These are phyloP conservation scores for Pachyramphus minor DNA, from an alignment of 2,113 vertebrate genomes.

Conservation along the genomic window DNA sequence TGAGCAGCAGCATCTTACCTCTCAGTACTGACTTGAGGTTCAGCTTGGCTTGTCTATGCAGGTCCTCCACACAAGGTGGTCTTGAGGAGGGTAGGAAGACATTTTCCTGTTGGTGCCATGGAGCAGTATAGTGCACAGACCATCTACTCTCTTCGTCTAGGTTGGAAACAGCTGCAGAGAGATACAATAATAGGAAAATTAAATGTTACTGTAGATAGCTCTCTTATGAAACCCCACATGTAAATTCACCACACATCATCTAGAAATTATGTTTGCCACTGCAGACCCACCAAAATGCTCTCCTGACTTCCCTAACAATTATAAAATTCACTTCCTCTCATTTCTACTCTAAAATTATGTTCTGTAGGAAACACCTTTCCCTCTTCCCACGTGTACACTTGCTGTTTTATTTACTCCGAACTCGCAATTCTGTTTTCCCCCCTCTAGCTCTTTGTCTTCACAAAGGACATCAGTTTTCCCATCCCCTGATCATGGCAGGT, in stretches of 20 bases:
- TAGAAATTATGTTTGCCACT: not conserved
- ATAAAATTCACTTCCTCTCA: not conserved
- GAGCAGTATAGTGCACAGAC: slow-evolving; percentile 94
- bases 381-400: not conserved
- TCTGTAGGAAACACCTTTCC: not conserved
- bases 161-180: slow-evolving; percentile 89
- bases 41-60: slow-evolving; percentile 94
- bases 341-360: not conserved
- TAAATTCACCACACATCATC: fast-evolving
- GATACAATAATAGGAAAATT: not conserved
- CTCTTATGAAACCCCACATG: fast-evolving
- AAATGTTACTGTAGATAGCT: not conserved
- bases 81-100: slow-evolving; percentile 89
- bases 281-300: fast-evolving
- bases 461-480: not conserved
- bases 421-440: not conserved
- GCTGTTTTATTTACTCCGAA: not conserved
- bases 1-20: slow-evolving; percentile 74
- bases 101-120: slow-evolving; percentile 97
- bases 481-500: not conserved
- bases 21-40: slow-evolving; percentile 95
- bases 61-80: slow-evolving; percentile 91
- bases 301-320: not conserved
- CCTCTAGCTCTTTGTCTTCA: not conserved
- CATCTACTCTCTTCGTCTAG: slow-evolving; percentile 96